Evolutionary conservation across 1,140 invertebrate species (phyloP).

Genomic region (Drosophila kepulauana): DNA sequence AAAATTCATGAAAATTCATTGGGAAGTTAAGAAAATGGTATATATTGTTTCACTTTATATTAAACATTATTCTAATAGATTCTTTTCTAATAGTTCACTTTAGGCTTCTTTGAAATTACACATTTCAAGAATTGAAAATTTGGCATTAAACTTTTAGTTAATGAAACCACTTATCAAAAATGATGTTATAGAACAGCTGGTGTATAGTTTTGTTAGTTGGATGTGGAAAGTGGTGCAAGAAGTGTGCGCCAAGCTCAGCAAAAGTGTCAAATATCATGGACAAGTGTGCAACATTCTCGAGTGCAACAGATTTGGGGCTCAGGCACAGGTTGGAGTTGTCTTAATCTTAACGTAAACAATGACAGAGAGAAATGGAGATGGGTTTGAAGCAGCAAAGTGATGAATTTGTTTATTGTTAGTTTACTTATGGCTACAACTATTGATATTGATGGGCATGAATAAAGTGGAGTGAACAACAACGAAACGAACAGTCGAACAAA

Average conservation of each 20-base stretch:
- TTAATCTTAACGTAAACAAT: not conserved
- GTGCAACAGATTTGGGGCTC: not conserved
- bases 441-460: slow-evolving; percentile 25
- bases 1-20: no score
- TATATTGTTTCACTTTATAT: no score
- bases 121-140: not conserved
- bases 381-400: not conserved
- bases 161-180: no score
- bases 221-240: not conserved
- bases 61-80: no score
- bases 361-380: not conserved
- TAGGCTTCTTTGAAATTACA: no score
- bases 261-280: slow-evolving; percentile 5
- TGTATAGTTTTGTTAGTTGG: slow-evolving; percentile 2
- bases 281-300: slow-evolving; percentile 6
- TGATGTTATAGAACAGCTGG: not conserved
- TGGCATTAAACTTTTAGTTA: no score
- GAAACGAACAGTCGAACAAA: slow-evolving; percentile 43
- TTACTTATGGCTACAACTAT: slow-evolving; percentile 14
- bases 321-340: not conserved
- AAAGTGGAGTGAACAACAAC: slow-evolving; percentile 20
- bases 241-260: not conserved
- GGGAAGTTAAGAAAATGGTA: no score
- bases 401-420: slow-evolving; percentile 21
- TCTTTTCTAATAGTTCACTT: no score